phyloP scores from a whole-genome alignment of 2,797 vertebrate genomes.

The Macropus fuliginosus region DNA sequence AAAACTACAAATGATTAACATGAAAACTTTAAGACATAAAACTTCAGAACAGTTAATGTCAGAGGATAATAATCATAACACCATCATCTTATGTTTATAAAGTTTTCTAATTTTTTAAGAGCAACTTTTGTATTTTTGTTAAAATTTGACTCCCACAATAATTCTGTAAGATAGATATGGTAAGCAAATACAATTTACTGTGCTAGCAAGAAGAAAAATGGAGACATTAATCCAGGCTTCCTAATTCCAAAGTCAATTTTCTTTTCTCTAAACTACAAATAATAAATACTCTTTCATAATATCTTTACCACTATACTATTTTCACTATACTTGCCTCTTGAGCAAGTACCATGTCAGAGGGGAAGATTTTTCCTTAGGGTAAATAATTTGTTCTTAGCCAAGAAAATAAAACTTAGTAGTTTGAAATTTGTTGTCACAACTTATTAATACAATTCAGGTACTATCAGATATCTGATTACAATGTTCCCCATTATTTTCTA shows the following conservation, averaged over 20 bases:
- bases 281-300: neutral
- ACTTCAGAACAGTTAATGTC: neutral
- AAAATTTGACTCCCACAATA: neutral
- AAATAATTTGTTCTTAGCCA: neutral
- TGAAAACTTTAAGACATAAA: neutral
- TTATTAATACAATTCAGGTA: constrained; percentile 21
- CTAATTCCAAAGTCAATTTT: neutral
- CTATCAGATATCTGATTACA: neutral
- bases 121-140: neutral
- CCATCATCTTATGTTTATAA: neutral
- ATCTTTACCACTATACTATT: neutral
- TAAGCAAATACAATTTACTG: neutral
- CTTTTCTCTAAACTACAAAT: neutral
- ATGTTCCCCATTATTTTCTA: constrained; percentile 24
- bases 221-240: neutral
- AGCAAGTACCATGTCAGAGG: neutral
- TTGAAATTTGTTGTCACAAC: constrained; percentile 41
- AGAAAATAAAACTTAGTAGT: neutral
- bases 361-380: constrained; percentile 34
- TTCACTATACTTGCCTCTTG: neutral
- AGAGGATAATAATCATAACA: neutral
- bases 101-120: neutral
- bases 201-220: neutral
- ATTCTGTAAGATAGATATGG: neutral
- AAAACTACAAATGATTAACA: neutral